Conservation (phyloP, 2,888 invertebrate species). For the Noctuana brunneofusca region DNA sequence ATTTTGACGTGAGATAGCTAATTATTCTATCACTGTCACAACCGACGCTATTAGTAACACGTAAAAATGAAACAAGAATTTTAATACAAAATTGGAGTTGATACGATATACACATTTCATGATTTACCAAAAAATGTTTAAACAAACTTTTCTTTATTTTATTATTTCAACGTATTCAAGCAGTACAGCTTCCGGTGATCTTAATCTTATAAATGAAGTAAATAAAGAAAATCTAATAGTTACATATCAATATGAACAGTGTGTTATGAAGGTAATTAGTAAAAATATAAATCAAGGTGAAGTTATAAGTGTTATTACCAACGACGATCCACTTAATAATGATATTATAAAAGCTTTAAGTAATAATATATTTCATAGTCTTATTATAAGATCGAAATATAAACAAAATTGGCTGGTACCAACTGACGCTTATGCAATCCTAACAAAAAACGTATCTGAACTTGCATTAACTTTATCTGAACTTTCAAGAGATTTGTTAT, state of each 20-base stretch:
- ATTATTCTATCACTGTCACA: slow-evolving; percentile 9
- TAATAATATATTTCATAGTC: slow-evolving; percentile 3
- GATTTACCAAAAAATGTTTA: slow-evolving; percentile 11
- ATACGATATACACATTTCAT: neutral
- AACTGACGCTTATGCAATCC: slow-evolving; percentile 35
- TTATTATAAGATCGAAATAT: slow-evolving; percentile 14
- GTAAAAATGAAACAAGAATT: neutral
- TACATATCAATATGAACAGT: neutral
- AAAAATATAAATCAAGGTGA: slow-evolving; percentile 4
- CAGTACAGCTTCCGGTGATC: neutral
- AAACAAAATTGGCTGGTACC: slow-evolving; percentile 23
- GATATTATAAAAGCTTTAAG: slow-evolving; percentile 15
- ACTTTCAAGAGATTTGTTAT: slow-evolving; percentile 34
- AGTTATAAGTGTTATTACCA: slow-evolving; percentile 5
- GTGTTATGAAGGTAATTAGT: slow-evolving; percentile 6
- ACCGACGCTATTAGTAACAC: neutral
- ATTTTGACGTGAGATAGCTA: neutral
- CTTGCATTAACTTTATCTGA: slow-evolving; percentile 7
- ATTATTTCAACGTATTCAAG: neutral
- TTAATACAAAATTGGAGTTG: neutral
- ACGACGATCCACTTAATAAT: slow-evolving; percentile 3
- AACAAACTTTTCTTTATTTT: neutral
- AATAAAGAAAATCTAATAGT: neutral
- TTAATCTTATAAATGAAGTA: neutral
- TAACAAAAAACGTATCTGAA: slow-evolving; percentile 19